These are phyloP conservation scores for Antheraea yamamai DNA, from an alignment of 2,888 invertebrate genomes.

Conservation along the genomic window DNA sequence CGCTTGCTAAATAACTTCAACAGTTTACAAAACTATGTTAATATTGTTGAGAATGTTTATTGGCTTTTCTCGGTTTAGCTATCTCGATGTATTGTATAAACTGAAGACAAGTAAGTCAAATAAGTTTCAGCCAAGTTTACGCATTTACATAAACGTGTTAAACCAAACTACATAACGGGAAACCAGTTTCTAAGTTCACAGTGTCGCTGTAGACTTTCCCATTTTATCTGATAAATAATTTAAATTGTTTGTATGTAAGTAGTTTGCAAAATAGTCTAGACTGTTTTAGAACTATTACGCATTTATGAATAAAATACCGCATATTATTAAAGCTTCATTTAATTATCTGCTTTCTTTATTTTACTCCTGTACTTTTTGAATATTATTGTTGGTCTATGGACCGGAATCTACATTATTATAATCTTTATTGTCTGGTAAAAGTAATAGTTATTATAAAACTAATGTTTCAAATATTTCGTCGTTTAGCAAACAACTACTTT, in stretches of 20 bases:
- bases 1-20: not conserved
- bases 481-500: no score
- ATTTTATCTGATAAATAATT: constrained; percentile 15
- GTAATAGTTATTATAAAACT: not conserved
- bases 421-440: not conserved
- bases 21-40: not conserved
- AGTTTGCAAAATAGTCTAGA: not conserved
- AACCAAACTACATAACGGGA: constrained; percentile 53
- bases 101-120: constrained; percentile 52
- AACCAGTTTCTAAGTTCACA: constrained; percentile 34
- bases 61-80: constrained; percentile 35
- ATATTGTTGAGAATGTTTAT: constrained; percentile 29
- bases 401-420: not conserved
- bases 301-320: not conserved
- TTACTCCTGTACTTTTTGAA: not conserved
- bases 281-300: not conserved
- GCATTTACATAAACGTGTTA: constrained; percentile 67
- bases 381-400: not conserved
- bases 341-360: not conserved
- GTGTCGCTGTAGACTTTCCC: constrained; percentile 12
- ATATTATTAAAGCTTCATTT: not conserved
- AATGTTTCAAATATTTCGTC: not conserved
- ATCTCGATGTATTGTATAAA: constrained; percentile 48
- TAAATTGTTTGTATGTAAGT: not conserved
- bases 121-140: constrained; percentile 61